Evolutionary conservation across 2,888 invertebrate species (phyloP), one percentile per base, ranked within the genome.

Genomic region (Alsophila aescularia): DNA sequence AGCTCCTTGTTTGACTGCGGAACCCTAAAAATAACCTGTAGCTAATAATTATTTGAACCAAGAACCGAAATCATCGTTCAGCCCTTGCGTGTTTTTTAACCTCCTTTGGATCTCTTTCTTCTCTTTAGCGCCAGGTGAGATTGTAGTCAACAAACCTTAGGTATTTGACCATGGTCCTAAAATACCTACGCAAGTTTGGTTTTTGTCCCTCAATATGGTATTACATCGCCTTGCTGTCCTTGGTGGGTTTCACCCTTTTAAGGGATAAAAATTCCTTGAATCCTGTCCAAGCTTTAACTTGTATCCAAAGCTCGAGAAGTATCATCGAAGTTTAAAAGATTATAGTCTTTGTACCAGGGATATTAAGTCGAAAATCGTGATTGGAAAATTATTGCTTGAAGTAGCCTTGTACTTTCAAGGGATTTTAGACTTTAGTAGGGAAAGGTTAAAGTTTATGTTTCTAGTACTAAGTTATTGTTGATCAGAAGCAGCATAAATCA

Each of bases 401-500:
- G 10, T 27, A 9, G 14, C 4, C 1, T 5, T 15, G 0, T 13
- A 34, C 9, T n/a, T 10, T 10, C 43, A 55, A 37, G 14, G 18
- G 34, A 45, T 35, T 43, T 29, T 36, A 12, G 31, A 29, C 59
- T 15, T 40, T 57, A 48, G 37, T 1, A 0, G 13, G 6, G 9
- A 0, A 13, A 2, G 0, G 2, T 31, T 56, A 56, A 37, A 27
- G 50, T 27, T 8, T 13, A 35, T 15, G 27, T 15, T 47, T 44
- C 44, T 13, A 15, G 8, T 34, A 37, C 41, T 34, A 29, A 39
- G 40, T 49, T 48, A 55, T 47, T 55, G 54, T 54, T 54, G 55
- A 61, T 61, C 61, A 21, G 55, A 48, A 47, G 58, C 40, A 54
- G 53, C 55, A 74, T 75, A 77, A 73, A 76, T 77, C 69, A 72